Base-by-base conservation (phyloP, 2,888 invertebrate genomes). In the Leucophenga montana region DNA sequence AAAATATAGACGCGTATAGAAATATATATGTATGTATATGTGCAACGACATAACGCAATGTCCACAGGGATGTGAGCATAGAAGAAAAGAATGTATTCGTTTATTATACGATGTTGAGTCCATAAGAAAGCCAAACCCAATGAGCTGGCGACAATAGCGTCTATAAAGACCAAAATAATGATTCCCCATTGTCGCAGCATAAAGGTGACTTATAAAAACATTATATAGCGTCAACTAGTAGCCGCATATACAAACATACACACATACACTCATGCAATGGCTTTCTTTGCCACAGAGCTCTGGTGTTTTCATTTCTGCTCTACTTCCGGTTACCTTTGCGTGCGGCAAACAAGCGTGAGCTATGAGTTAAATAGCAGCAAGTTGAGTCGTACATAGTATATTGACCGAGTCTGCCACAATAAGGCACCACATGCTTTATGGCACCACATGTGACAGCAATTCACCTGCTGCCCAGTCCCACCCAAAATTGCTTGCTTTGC, bases 171-270 rank as follows among this genome's bases (percentile, higher is more conserved):
- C 22, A 61, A 39, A 56, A 22, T 83, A 83, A 83, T 78, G 81
- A 79, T 83, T 83, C 81, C 83, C 83, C 75, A 83, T 81, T 83
- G 83, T 81, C 81, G 81, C 81, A 76, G 78, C 75, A 81, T 81
- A 83, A 83, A 78, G 83, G 82, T 81, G 81, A 75, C 81, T 83
- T 83, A 78, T 79, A 83, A 81, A 83, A 81, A 79, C 83, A 81
- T 81, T 81, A 83, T 77, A 39, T 39, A 39, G 39, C 39, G 39
- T 39, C 39, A 39, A 39, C 39, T 39, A 5, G 39, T 39, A 39
- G 39, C 39, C 76, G 77, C 77, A 79, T 78, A 79, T 75, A 69
- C 75, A 66, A 69, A 73, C 66, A 64, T 46, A 57, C 54, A 59
- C 53, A 65, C 44, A 22, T 46, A 48, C 9, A 14, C 18, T 27